Percentiles rank a stretch among this genome's conserved stretches.
Conservation (phyloP, 2,797 vertebrate genomes). For the Sternarchorhynchus goeldii region DNA sequence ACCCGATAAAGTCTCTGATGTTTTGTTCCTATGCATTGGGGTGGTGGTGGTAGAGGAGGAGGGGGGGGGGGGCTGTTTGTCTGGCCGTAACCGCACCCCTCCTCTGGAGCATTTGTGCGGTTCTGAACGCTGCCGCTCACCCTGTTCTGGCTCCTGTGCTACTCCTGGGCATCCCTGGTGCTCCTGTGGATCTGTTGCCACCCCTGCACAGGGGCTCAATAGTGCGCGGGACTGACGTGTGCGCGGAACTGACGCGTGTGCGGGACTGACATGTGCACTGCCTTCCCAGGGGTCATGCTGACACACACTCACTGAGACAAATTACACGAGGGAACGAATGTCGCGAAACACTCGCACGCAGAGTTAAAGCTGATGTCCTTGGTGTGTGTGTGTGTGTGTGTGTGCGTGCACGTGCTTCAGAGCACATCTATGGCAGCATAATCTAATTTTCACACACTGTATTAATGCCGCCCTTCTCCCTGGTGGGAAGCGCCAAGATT, state of each 20-base stretch:
- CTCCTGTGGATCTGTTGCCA: too few relatives aligned
- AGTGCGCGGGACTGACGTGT: too few relatives aligned
- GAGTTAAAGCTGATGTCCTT: slow-evolving; percentile 24
- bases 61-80: not conserved
- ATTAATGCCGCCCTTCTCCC: slow-evolving; percentile 39
- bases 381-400: slow-evolving; percentile 19
- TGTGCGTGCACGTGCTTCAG: not conserved
- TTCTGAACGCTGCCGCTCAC: too few relatives aligned
- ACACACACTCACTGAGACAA: slow-evolving; percentile 1
- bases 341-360: not conserved
- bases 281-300: slow-evolving; percentile 26
- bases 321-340: slow-evolving; percentile 9
- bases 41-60: too few relatives aligned
- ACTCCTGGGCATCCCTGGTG: too few relatives aligned
- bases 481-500: slow-evolving; percentile 15
- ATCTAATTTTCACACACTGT: slow-evolving; percentile 44
- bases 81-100: slow-evolving; percentile 12
- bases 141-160: too few relatives aligned
- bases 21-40: too few relatives aligned
- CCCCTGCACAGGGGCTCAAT: too few relatives aligned
- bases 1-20: too few relatives aligned
- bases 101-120: not conserved
- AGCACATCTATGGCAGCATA: slow-evolving; percentile 47
- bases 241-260: too few relatives aligned
- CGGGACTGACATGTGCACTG: not conserved